Conservation (phyloP, 2,888 invertebrate genomes). For the Lycia hirtaria region DNA sequence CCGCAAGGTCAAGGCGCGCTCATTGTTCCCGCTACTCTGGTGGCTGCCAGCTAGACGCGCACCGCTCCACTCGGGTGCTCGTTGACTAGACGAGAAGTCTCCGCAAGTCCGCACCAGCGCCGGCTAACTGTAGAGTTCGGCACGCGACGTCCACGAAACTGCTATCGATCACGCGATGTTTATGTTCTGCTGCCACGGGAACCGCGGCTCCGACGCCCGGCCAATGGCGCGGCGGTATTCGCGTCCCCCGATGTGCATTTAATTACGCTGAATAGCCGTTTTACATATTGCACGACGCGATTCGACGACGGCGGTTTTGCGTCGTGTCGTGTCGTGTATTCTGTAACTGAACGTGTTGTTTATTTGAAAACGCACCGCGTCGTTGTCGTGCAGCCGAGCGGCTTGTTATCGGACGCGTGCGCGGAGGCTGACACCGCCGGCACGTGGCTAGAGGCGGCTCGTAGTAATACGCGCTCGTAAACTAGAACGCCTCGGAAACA, state of each 20-base stretch:
- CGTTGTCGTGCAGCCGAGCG: conserved; percentile 40
- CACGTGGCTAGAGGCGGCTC: conserved; percentile 57
- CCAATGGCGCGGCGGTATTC: conserved; percentile 60
- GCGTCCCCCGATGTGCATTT: conserved; percentile 53
- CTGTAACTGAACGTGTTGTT: conserved; percentile 38
- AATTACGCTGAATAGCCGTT: conserved; percentile 46
- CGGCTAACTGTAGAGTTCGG: conserved; percentile 44
- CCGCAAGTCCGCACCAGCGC: conserved; percentile 46
- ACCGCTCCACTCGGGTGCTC: conserved; percentile 58
- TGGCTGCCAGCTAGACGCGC: conserved; percentile 61
- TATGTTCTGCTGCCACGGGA: conserved; percentile 80
- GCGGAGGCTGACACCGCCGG: conserved; percentile 46
- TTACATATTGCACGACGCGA: conserved; percentile 37
- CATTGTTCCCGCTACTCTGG: conserved; percentile 72
- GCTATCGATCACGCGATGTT: conserved; percentile 80
- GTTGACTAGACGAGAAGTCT: conserved; percentile 52
- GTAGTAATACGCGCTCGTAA: conserved; percentile 63
- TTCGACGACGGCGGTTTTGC: conserved; percentile 25
- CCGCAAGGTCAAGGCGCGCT: conserved; percentile 83
- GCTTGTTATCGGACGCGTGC: conserved; percentile 55
- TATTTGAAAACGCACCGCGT: conserved; percentile 38
- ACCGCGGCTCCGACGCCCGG: conserved; percentile 54
- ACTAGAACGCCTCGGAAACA: conserved; percentile 28
- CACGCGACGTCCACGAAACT: conserved; percentile 55
- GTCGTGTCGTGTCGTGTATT: conserved; percentile 27